Evolutionary conservation across 2,113 vertebrate species (phyloP).

Genomic region (Butorides virescens): DNA sequence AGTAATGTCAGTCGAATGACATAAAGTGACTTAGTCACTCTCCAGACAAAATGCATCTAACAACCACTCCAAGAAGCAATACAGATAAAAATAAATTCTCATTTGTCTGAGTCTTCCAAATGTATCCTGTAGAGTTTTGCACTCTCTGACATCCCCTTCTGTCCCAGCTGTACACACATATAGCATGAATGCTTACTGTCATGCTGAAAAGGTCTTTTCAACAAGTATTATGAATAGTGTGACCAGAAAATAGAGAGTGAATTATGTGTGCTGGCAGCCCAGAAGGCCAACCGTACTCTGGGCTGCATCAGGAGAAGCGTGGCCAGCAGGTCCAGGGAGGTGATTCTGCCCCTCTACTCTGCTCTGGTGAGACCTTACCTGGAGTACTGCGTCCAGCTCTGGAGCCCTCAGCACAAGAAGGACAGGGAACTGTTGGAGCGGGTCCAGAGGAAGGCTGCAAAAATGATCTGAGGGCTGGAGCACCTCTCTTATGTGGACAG

Average conservation of each 20-base stretch:
- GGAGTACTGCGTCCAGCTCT: too few species aligned
- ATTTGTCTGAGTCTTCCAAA: neutral
- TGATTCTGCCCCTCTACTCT: too few species aligned
- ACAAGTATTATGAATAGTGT: neutral
- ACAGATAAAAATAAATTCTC: neutral
- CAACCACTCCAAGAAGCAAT: neutral
- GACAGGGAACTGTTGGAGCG: too few species aligned
- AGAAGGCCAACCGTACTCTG: too few species aligned
- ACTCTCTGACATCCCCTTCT: neutral
- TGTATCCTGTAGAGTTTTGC: neutral
- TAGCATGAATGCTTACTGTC: neutral
- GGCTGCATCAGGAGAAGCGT: too few species aligned
- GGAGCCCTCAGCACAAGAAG: too few species aligned
- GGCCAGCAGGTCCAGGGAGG: too few species aligned
- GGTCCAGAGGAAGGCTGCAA: too few species aligned
- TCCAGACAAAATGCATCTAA: neutral
- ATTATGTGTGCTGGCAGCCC: neutral
- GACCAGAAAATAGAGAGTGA: neutral
- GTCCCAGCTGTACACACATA: neutral
- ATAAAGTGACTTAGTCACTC: neutral
- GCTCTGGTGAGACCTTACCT: too few species aligned
- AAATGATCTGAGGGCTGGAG: too few species aligned
- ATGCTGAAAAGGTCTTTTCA: neutral
- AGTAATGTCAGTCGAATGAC: neutral
- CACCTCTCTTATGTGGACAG: too few species aligned